Base-by-base conservation (phyloP, 2,113 vertebrate species). In the Drymodes brunneopygia region DNA sequence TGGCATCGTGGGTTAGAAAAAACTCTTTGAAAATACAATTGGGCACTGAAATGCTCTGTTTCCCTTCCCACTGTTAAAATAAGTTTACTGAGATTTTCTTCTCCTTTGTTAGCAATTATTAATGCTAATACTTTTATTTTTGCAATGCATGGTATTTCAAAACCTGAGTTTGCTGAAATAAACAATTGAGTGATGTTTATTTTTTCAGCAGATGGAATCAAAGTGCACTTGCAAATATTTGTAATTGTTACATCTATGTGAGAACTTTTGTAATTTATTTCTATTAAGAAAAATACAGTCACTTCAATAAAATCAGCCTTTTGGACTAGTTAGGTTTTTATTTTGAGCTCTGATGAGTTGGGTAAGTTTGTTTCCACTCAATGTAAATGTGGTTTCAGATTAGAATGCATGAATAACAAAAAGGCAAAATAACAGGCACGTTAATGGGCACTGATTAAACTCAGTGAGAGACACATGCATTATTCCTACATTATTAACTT, bases 401-500 rank as follows among this genome's bases (percentile, higher is more conserved):
- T 73, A 79, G 65, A 94, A 91, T 0, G 0, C 64, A 35, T 79
- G 60, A 94, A 90, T 94, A 96, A 90, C 72, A 92, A 90, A 94
- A 92, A 83, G 29, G 47, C n/a, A 94, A 86, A 94, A 74, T 82
- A 96, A 92, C 44, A 72, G 48, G 44, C 79, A 42, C 9, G 3
- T 92, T 97, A 95, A 96, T 84, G 96, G 97, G 92, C 58, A 33
- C 88, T 91, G 94, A 97, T 97, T 97, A 97, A 98, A 93, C 92
- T 96, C 96, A 81, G 89, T 94, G 74, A 97, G 97, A 97, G 69
- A 93, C 57, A 35, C 64, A 81, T 95, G 88, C 89, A 96, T 97
- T 97, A 97, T 97, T 97, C 96, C 78, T 66, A 70, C 92, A 77
- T 95, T 96, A 92, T 95, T 97, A 97, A 97, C 93, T 96, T 97